These are phyloP conservation scores for Uloborus plumipes DNA, from an alignment of 2,888 invertebrate genomes.

Conservation along the genomic window DNA sequence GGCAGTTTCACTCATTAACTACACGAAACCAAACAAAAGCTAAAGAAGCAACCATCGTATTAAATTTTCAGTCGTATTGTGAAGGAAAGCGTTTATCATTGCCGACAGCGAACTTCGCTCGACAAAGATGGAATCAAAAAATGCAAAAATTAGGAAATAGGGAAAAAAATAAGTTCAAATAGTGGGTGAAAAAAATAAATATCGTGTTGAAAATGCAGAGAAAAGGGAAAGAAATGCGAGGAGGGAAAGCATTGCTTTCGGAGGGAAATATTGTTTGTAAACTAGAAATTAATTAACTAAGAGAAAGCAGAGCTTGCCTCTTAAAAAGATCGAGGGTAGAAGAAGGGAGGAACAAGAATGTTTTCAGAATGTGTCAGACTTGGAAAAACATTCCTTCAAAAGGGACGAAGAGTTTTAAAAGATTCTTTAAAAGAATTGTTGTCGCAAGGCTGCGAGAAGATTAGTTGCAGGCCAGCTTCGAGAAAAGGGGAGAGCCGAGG, in stretches of 20 bases:
- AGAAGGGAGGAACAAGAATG: conserved; percentile 24
- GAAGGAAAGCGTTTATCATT: conserved; percentile 27
- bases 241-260: conserved; percentile 20
- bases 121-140: conserved; percentile 24
- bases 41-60: conserved; percentile 28
- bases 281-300: conserved; percentile 62
- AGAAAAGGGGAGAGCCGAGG: conserved; percentile 1
- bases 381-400: conserved; percentile 61
- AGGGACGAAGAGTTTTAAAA: conserved; percentile 50
- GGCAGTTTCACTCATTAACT: conserved; percentile 38
- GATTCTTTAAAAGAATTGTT: conserved; percentile 59
- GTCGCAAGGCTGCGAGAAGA: conserved; percentile 28
- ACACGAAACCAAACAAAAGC: conserved; percentile 42
- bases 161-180: neutral
- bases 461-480: conserved; percentile 30
- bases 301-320: conserved; percentile 46
- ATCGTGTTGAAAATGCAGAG: conserved; percentile 34
- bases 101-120: conserved; percentile 23
- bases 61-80: conserved; percentile 42
- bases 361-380: conserved; percentile 54
- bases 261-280: conserved; percentile 61
- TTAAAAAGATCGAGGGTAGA: conserved; percentile 18
- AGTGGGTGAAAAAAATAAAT: conserved; percentile 1
- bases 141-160: conserved; percentile 26
- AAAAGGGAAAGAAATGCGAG: conserved; percentile 10